A percentile compares a stretch with the other conserved stretches of the same genome.
phyloP scores from a whole-genome alignment of 2,888 invertebrate genomes.

The Elegia similella region DNA sequence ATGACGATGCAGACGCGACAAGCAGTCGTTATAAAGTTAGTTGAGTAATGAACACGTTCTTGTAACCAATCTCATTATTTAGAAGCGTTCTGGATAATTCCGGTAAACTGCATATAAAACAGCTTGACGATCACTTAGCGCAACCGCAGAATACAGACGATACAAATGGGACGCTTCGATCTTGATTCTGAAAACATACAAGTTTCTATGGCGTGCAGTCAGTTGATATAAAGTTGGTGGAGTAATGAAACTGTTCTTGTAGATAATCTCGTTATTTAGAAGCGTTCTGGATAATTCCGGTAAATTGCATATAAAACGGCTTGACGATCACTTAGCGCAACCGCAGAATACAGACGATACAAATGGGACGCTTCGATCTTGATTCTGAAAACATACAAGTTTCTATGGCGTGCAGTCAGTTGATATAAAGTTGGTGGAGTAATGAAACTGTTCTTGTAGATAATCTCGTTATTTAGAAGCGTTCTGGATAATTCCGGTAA shows the following conservation, averaged over 20 bases:
- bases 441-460: no score
- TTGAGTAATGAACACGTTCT: constrained; percentile 2
- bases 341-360: no score
- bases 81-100: background rate
- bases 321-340: constrained; percentile 5
- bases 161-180: no score
- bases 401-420: no score
- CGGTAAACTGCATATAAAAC: constrained; percentile 11
- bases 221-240: constrained; percentile 2
- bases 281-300: background rate
- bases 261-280: background rate
- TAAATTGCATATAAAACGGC: constrained; percentile 10
- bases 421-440: no score
- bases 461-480: no score
- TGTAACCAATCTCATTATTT: background rate
- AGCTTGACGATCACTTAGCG: constrained; percentile 5
- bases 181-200: no score
- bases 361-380: no score
- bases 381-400: no score
- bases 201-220: background rate
- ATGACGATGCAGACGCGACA: no score
- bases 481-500: no score
- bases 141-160: no score
- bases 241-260: background rate
- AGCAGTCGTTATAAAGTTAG: constrained; percentile 6